phyloP scores from a whole-genome alignment of 2,797 vertebrate species.

The Smutsia temminckii region DNA sequence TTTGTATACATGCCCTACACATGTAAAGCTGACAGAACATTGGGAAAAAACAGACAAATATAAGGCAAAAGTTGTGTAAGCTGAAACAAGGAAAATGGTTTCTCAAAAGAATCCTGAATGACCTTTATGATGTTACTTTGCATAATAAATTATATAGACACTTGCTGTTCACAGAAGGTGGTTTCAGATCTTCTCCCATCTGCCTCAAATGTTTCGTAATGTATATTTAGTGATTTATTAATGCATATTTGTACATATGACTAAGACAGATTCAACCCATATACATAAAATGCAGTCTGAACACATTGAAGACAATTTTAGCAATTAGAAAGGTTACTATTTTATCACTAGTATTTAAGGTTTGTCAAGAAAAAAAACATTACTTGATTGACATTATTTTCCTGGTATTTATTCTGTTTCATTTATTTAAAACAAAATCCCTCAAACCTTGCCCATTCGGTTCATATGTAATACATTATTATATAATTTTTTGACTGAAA shows the following conservation, averaged over 20 bases:
- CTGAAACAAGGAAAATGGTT: neutral
- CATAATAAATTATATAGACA: neutral
- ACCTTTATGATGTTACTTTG: neutral
- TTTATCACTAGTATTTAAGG: neutral
- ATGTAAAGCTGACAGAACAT: neutral
- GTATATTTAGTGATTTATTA: neutral
- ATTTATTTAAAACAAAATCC: conserved; percentile 60
- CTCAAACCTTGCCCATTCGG: neutral
- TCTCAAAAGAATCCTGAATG: neutral
- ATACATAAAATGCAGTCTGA: neutral
- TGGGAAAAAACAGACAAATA: neutral
- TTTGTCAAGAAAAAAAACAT: neutral
- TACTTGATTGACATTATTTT: neutral
- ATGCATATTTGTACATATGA: neutral
- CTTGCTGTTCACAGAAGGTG: neutral
- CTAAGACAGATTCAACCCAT: neutral
- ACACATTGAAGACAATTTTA: neutral
- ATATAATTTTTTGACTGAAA: conserved; percentile 36
- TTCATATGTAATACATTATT: neutral
- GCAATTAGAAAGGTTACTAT: neutral
- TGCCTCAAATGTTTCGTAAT: neutral
- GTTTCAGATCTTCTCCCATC: neutral
- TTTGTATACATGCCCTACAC: neutral
- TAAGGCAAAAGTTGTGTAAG: neutral
- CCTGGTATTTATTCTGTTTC: conserved; percentile 39